Percentiles rank a stretch among this genome's conserved stretches.
These are phyloP conservation scores for Odontomyia ornata DNA, from an alignment of 2,888 invertebrate genomes.

Conservation along the genomic window DNA sequence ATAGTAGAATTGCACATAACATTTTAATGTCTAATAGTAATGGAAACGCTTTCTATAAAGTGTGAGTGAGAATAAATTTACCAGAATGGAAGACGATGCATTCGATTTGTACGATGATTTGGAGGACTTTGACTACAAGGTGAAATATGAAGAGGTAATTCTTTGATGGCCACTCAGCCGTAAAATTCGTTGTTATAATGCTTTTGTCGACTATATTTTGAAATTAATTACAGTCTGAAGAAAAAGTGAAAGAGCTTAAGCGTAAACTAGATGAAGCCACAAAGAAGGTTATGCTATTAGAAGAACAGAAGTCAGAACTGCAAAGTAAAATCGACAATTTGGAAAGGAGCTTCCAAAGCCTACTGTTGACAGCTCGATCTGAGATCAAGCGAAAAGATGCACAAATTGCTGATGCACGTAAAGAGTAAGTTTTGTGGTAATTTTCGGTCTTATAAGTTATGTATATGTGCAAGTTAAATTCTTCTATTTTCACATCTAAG, in stretches of 20 bases:
- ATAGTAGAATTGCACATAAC: background rate
- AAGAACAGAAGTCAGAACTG: conserved; percentile 54
- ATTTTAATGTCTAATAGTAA: background rate
- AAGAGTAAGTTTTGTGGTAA: conserved; percentile 57
- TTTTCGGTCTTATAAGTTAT: no score
- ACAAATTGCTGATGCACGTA: conserved; percentile 56
- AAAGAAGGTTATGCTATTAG: background rate
- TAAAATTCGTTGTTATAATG: no score
- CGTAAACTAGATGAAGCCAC: background rate
- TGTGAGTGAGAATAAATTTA: background rate
- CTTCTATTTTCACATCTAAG: no score
- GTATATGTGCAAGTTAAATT: no score
- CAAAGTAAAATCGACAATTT: conserved; percentile 56
- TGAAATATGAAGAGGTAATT: conserved; percentile 55
- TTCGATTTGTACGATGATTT: conserved; percentile 60
- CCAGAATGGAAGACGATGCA: conserved; percentile 47
- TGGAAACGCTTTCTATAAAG: background rate
- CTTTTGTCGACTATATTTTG: no score
- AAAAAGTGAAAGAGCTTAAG: background rate
- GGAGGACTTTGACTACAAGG: conserved; percentile 57
- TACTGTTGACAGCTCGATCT: conserved; percentile 59
- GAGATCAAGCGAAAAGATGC: conserved; percentile 60
- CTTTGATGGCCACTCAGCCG: no score
- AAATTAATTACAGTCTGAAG: background rate
- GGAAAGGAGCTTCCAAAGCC: conserved; percentile 58